phyloP scores from a whole-genome alignment of 2,797 vertebrate genomes.

The Hippopotamyrus pictus region DNA sequence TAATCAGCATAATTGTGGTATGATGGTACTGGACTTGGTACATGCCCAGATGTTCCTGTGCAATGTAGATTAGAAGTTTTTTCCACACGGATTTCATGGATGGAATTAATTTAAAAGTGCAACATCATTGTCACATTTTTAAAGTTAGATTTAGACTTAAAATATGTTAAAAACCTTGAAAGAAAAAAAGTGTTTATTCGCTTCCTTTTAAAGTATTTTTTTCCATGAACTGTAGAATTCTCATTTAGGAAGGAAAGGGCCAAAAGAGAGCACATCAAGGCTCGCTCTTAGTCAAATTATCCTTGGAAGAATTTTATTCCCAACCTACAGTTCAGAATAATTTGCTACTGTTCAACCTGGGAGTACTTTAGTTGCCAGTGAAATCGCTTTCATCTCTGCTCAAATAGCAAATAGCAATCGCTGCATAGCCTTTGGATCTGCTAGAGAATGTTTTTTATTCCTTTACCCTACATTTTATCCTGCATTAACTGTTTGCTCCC shows the following conservation, averaged over 20 bases:
- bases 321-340: slow-evolving; percentile 9
- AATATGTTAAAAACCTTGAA: background rate
- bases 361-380: slow-evolving; percentile 3
- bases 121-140: background rate
- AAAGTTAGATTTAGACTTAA: background rate
- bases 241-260: background rate
- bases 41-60: background rate
- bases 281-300: slow-evolving; percentile 2
- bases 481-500: background rate
- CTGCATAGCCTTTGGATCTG: background rate
- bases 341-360: background rate
- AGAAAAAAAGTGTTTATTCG: background rate
- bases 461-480: background rate
- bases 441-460: background rate
- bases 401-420: background rate
- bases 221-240: background rate
- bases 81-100: background rate
- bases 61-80: background rate
- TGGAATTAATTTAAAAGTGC: background rate
- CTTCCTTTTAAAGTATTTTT: background rate
- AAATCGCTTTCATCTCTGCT: background rate
- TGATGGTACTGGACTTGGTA: background rate
- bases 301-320: background rate
- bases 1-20: background rate
- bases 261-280: background rate